Percentiles rank a stretch among this genome's conserved stretches.
These are phyloP conservation scores for Odontamblyopus lacepedii DNA, from an alignment of 2,797 vertebrate genomes.

Conservation along the genomic window DNA sequence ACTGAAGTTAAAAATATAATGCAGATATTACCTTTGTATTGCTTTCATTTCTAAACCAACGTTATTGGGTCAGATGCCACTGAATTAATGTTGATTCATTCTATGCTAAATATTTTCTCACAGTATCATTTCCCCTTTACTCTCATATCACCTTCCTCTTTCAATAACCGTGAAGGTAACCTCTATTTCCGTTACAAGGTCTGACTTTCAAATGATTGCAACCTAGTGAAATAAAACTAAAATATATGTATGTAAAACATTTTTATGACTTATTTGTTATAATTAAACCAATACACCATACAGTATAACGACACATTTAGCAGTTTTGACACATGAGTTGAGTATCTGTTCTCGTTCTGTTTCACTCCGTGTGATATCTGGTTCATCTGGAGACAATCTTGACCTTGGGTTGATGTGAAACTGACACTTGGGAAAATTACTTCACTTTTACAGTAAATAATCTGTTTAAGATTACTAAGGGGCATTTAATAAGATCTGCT, in stretches of 20 bases:
- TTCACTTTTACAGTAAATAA: background rate
- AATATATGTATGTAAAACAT: too few species aligned
- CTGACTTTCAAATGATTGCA: background rate
- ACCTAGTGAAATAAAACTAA: background rate
- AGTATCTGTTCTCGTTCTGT: slow-evolving; percentile 6
- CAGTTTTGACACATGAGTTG: background rate
- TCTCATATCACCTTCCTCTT: slow-evolving; percentile 7
- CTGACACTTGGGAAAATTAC: background rate
- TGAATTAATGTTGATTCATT: background rate
- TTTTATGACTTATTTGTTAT: too few species aligned
- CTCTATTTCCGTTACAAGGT: slow-evolving; percentile 3
- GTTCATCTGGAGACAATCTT: background rate
- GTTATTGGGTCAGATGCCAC: background rate
- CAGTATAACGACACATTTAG: background rate
- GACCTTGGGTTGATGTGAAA: background rate
- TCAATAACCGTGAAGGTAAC: slow-evolving; percentile 22
- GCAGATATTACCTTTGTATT: background rate
- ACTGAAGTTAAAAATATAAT: background rate
- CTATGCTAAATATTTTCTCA: background rate
- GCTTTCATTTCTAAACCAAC: background rate
- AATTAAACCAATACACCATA: too few species aligned
- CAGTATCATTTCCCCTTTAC: background rate
- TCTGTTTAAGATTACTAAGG: background rate
- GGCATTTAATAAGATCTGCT: background rate
- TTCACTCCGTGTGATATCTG: background rate